Percentiles rank a stretch among this genome's conserved stretches.
Conservation (phyloP, 2,888 invertebrate species). For the Boloria euphrosyne region DNA sequence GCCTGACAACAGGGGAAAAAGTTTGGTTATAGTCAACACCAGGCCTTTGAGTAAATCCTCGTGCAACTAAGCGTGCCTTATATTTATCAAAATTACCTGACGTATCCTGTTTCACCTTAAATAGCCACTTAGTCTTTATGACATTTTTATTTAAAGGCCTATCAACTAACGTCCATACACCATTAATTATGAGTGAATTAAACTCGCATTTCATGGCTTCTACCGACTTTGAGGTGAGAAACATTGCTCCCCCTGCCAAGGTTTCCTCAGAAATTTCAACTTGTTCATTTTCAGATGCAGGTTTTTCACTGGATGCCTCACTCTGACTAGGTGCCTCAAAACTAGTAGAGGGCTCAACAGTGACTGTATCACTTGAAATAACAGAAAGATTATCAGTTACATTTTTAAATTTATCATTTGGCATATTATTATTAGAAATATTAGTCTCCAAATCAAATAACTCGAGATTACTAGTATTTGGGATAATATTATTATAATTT, state of each 20-base stretch:
- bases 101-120: conserved; percentile 6
- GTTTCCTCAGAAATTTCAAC: background rate
- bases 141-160: conserved; percentile 10
- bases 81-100: conserved; percentile 24
- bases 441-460: too few species aligned
- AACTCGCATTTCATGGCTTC: conserved; percentile 36
- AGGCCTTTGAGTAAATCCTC: conserved; percentile 30
- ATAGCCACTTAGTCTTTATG: conserved; percentile 1
- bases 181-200: conserved; percentile 31
- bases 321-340: conserved; percentile 30
- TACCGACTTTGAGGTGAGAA: background rate
- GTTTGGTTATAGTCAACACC: conserved; percentile 35
- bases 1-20: conserved; percentile 37
- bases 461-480: too few species aligned
- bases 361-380: too few species aligned
- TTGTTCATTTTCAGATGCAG: conserved; percentile 20
- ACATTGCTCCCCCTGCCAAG: background rate
- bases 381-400: too few species aligned
- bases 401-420: too few species aligned
- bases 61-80: conserved; percentile 35
- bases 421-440: too few species aligned
- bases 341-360: conserved; percentile 14
- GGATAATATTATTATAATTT: too few species aligned
- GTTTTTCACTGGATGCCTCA: conserved; percentile 28
- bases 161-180: conserved; percentile 24